phyloP scores from a whole-genome alignment of 2,797 vertebrate species.

The Sebastes reedi region DNA sequence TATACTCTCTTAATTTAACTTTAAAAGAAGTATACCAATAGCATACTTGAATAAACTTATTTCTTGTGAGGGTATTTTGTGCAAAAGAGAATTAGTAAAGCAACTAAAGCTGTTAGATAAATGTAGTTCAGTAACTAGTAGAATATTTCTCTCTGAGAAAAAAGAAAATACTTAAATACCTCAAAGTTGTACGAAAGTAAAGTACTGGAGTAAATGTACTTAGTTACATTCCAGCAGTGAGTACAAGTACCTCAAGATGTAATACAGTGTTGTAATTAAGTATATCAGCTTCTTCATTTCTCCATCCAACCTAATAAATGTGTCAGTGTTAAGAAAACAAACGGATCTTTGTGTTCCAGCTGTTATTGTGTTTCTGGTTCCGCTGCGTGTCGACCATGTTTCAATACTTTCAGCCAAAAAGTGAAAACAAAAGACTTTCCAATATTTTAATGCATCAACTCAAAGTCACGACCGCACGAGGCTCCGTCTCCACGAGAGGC shows the following conservation, averaged over 20 bases:
- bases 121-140: neutral
- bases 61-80: too few species aligned
- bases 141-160: too few species aligned
- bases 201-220: neutral
- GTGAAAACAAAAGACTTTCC: constrained; percentile 27
- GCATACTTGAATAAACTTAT: rapidly evolving
- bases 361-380: neutral
- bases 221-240: neutral
- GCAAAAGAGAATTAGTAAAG: neutral
- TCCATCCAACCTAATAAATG: neutral
- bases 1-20: too few species aligned
- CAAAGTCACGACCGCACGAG: constrained; percentile 20
- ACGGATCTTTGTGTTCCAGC: neutral
- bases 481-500: constrained; percentile 25
- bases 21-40: too few species aligned
- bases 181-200: neutral
- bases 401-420: constrained; percentile 16
- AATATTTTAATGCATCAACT: neutral
- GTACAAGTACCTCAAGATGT: neutral
- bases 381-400: neutral
- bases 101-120: neutral
- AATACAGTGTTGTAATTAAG: neutral
- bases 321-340: neutral
- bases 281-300: neutral
- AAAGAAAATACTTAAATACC: too few species aligned